Evolutionary conservation across 2,797 vertebrate genomes (phyloP), one percentile per base, ranked within the genome.

Genomic region (Poeciliopsis turneri): DNA sequence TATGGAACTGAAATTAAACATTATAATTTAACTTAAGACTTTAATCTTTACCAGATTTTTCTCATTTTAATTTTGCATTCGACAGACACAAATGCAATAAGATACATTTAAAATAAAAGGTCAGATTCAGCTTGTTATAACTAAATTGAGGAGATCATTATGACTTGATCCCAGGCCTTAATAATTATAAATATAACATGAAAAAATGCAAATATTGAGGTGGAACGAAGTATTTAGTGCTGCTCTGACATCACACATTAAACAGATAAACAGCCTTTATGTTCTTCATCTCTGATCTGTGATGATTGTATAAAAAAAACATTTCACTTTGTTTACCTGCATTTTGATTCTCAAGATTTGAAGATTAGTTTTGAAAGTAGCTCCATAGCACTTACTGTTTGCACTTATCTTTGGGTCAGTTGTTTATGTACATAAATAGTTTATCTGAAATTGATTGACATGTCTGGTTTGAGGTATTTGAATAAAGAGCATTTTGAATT

Each of bases 391-490:
- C 55, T 70, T 11, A 0, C 20, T 61, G 69, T 76, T 55, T 76
- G 72, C 66, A 81, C 55, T 78, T 41, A 36, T 45, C 76, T 49
- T 69, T 59, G 18, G 72, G 73, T 69, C 64, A 66, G 41, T 77
- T 83, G 41, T 79, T 77, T 69, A 6, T 88, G 66, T 88, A 82
- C 57, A 74, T 80, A 78, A 76, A 74, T 18, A 64, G 49, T 75
- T 64, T 28, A 59, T 81, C 47, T 82, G 70, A 79, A 70, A 72
- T 66, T 39, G 61, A 15, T 41, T 16, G 18, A 13, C 2, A 72
- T 18, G 20, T 69, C 28, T 77, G 33, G 66, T 76, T 68, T 7
- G 75, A 75, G 5, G 9, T 49, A 39, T 4, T 64, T 71, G 8
- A 75, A 78, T 68, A 0, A 25, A 77, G 72, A 74, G 49, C 66